A percentile compares a stretch with the other conserved stretches of the same genome.
These are phyloP conservation scores for Acronicta alni DNA, from an alignment of 2,888 invertebrate genomes.

Conservation along the genomic window DNA sequence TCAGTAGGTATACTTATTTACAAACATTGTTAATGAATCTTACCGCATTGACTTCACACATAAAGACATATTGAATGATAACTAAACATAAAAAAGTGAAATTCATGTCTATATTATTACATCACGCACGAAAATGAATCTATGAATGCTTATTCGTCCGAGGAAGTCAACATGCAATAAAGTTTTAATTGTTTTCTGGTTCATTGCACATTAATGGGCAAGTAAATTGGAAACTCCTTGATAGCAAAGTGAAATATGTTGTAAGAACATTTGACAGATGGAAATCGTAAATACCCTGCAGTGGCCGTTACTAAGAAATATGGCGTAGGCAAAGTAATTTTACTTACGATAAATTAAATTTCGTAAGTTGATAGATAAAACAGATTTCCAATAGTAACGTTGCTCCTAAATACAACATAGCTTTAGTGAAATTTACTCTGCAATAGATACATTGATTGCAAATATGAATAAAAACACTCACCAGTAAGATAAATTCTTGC, in stretches of 20 bases:
- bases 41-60: conserved; percentile 72
- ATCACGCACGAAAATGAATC: conserved; percentile 64
- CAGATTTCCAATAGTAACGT: not conserved
- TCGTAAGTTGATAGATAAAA: conserved; percentile 5
- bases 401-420: not conserved
- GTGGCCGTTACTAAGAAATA: not conserved
- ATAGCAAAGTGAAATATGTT: conserved; percentile 19
- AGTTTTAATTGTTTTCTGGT: conserved; percentile 67
- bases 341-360: conserved; percentile 1
- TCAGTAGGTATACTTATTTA: not conserved
- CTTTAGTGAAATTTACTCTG: conserved; percentile 1
- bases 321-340: conserved; percentile 12
- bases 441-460: not conserved
- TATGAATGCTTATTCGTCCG: conserved; percentile 55
- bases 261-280: not conserved
- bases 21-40: conserved; percentile 48
- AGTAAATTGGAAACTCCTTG: conserved; percentile 64
- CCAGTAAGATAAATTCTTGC: conserved; percentile 80
- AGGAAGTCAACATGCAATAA: conserved; percentile 64
- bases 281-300: conserved; percentile 2
- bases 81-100: conserved; percentile 74
- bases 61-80: conserved; percentile 63
- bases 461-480: conserved; percentile 61
- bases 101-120: conserved; percentile 75
- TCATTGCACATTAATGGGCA: conserved; percentile 67